These are phyloP conservation scores for Grammomys surdaster DNA, from an alignment of 2,113 vertebrate genomes.

Conservation along the genomic window DNA sequence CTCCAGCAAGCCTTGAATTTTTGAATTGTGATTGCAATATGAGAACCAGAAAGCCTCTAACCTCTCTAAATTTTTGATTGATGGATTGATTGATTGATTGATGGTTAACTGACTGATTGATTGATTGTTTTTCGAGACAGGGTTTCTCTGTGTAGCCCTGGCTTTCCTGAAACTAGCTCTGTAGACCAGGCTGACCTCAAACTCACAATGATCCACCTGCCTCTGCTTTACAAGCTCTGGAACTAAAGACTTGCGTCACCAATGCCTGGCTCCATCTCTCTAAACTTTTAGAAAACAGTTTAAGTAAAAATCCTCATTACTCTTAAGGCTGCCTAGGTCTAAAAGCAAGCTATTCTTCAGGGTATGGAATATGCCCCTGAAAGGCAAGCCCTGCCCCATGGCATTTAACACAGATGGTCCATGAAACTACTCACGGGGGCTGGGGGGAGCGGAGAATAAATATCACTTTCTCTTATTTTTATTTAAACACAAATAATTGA, in stretches of 20 bases:
- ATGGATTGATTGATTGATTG: too few species aligned
- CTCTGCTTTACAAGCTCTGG: neutral
- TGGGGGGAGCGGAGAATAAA: neutral
- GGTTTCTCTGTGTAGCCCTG: neutral
- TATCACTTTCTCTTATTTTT: conserved; percentile 42
- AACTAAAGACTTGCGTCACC: neutral
- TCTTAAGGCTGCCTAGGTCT: neutral
- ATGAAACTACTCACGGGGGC: neutral
- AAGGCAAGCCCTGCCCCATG: neutral
- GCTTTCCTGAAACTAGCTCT: neutral
- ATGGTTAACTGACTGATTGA: too few species aligned
- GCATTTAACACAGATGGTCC: too few species aligned
- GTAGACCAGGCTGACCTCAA: neutral
- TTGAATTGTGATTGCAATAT: neutral
- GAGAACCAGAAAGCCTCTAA: neutral
- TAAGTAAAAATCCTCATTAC: neutral
- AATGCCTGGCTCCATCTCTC: neutral
- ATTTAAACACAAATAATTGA: conserved; percentile 19
- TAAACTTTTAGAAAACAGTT: neutral
- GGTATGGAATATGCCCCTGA: neutral
- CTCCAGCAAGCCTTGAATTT: neutral
- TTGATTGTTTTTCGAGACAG: neutral
- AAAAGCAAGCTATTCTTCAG: neutral
- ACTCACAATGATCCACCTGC: neutral
- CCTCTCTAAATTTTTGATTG: neutral